phyloP scores from a whole-genome alignment of 2,113 vertebrate genomes.

The Neoarius graeffei region DNA sequence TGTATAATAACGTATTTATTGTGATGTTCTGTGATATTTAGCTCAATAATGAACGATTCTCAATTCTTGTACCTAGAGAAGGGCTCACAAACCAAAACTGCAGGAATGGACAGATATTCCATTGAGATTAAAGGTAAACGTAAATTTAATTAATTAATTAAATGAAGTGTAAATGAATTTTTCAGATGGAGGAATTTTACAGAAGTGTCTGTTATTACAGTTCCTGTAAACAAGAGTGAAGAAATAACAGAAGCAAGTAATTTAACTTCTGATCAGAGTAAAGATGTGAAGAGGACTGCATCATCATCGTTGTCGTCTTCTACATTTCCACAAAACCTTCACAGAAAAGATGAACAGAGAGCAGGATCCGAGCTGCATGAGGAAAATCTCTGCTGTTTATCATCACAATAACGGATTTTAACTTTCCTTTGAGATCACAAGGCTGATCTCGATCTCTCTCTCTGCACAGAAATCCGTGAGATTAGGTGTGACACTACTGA shows the following conservation, averaged over 20 bases:
- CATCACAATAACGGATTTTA: not conserved
- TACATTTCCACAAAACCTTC: not conserved
- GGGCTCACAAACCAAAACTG: not conserved
- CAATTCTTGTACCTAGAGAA: slow-evolving; percentile 15
- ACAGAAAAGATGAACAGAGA: not conserved
- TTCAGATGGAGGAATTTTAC: not conserved
- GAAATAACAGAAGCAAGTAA: slow-evolving; percentile 29
- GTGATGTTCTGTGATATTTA: too few relatives aligned
- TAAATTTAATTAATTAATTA: not conserved
- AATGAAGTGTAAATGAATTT: not conserved
- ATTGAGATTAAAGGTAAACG: slow-evolving; percentile 61
- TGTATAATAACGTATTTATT: not conserved
- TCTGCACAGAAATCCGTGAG: not conserved
- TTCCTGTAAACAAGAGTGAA: slow-evolving; percentile 8
- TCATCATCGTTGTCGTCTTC: too few relatives aligned
- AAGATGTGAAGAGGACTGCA: slow-evolving; percentile 11
- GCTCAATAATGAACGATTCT: not conserved
- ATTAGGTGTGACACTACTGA: not conserved
- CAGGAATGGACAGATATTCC: slow-evolving; percentile 61
- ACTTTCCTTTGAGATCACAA: not conserved
- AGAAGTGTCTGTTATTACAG: not conserved
- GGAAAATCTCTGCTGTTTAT: not conserved
- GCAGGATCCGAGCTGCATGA: not conserved
- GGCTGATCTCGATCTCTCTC: not conserved
- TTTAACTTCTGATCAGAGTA: slow-evolving; percentile 7